Base-by-base conservation (phyloP, 2,113 vertebrate species). In the Alaudala cheleensis region DNA sequence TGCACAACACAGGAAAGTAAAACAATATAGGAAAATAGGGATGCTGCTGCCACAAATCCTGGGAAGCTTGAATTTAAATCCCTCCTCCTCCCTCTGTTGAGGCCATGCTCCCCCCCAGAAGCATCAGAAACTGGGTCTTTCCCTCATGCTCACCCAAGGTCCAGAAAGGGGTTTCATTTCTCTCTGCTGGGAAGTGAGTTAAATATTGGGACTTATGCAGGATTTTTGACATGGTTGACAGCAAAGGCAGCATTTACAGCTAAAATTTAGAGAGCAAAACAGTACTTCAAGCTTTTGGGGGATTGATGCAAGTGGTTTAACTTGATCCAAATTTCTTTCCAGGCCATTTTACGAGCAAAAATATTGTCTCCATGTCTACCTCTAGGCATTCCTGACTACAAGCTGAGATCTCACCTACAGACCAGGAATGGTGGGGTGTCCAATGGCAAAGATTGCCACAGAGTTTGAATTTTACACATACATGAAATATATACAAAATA, bases 281-380 rank as follows among this genome's bases (percentile, higher is more conserved):
- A 58, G 40, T 65, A 44, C 65, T 81, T 78, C 33, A 61, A 49
- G 29, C 6, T 81, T 64, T 71, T 42, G 7, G 22, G 7, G 17
- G 29, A 51, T 6, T 69, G 76, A 67, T 67, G 19, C 33, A 85
- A 76, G 31, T 51, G 12, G 21, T 76, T 81, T 57, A 81, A 45
- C 77, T 69, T 77, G 73, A 86, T 21, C n/a, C 87, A 94, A 95
- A 96, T 86, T 95, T 95, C 44, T 95, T 94, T 94, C 89, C 80
- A 90, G 92, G 73, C 44, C 77, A 90, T 93, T 97, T 95, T 91
- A 85, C 21, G 54, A 96, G 83, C 78, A 97, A 93, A 79, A 87
- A 85, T 66, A 91, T 81, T 92, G 89, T 81, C 39, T 73, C 44
- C 20, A 81, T 94, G 79, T 95, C 92, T 83, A 79, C 15, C 57